Evolutionary conservation across 35 echinoderm and acorn worm species (phyloP).

Genomic region (Ptychodera flava): DNA sequence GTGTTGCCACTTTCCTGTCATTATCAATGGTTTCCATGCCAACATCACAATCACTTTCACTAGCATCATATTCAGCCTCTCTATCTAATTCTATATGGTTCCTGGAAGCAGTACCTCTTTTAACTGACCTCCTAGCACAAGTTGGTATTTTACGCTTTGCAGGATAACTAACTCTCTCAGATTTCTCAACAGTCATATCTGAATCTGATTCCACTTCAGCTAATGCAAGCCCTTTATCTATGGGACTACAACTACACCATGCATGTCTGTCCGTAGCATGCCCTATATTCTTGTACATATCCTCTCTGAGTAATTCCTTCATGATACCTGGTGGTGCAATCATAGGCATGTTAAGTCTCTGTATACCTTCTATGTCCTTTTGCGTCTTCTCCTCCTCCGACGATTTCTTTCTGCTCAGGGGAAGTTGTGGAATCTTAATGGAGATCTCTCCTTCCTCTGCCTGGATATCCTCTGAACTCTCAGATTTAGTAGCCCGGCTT

Average conservation of each 20-base stretch:
- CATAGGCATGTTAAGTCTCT: neutral
- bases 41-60: neutral
- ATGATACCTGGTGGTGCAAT: neutral
- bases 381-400: neutral
- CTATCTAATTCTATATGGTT: neutral
- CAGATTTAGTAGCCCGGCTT: neutral
- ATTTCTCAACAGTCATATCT: neutral
- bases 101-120: neutral
- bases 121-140: neutral
- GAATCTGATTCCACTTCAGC: neutral
- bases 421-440: neutral
- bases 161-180: too few species aligned
- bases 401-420: neutral
- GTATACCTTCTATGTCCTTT: neutral
- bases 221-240: neutral
- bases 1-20: neutral
- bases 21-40: neutral
- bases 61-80: neutral
- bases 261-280: neutral
- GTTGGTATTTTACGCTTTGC: too few species aligned
- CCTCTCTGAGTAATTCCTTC: neutral
- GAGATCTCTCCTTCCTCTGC: neutral
- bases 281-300: too few species aligned
- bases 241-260: neutral
- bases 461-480: conserved; percentile 12